phyloP scores from a whole-genome alignment of 64 coral and sea anemone species.

The Acropora tenuis region DNA sequence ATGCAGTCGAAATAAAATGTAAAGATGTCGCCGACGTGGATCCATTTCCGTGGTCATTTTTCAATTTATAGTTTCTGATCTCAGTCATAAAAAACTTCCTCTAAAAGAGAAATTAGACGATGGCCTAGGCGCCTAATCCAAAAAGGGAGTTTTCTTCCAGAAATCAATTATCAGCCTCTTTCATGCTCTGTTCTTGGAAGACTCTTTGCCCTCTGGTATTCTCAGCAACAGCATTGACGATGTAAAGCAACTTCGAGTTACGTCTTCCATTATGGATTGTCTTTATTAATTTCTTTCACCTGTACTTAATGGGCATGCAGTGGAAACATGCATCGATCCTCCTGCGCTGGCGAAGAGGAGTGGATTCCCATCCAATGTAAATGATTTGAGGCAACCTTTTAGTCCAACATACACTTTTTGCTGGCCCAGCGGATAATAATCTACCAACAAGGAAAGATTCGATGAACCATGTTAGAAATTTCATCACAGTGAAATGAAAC shows the following conservation, averaged over 20 bases:
- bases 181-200: no score
- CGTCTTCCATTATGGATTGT: background rate
- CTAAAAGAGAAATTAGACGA: background rate
- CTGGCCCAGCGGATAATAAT: background rate
- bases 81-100: no score
- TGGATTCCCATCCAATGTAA: background rate
- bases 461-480: no score
- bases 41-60: no score
- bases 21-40: no score
- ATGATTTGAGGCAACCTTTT: conserved; percentile 42
- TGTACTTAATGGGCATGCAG: conserved; percentile 23
- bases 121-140: background rate
- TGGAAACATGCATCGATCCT: background rate
- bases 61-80: no score
- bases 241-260: background rate
- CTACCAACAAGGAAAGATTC: background rate
- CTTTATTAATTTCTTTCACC: background rate
- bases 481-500: no score
- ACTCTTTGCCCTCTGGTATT: no score
- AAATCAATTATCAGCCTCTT: no score
- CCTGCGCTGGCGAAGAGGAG: conserved; percentile 26
- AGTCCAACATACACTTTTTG: conserved; percentile 10
- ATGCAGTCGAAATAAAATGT: background rate
- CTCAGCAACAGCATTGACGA: background rate
- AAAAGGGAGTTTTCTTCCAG: no score